Conservation (phyloP, 2,888 invertebrate species). For the Epistrophe eligans region DNA sequence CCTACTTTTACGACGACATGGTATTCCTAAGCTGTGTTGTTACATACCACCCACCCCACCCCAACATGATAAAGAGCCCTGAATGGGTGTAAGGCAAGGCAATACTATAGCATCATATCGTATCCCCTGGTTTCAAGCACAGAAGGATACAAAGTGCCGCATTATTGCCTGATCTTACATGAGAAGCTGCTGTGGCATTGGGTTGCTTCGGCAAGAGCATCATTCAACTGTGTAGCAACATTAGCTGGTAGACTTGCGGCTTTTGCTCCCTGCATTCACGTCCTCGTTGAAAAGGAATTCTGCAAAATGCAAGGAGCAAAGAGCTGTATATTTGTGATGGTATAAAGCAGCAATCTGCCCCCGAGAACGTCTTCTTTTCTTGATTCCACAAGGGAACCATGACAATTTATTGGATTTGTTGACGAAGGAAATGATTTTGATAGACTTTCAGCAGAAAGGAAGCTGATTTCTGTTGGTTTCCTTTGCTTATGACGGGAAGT, state of each 20-base stretch:
- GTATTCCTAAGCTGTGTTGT: constrained; percentile 42
- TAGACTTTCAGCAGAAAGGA: constrained; percentile 71
- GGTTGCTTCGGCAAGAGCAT: constrained; percentile 58
- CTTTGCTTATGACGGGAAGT: constrained; percentile 66
- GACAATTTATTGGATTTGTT: constrained; percentile 76
- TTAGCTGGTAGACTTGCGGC: constrained; percentile 74
- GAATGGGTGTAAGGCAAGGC: constrained; percentile 28
- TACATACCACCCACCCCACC: constrained; percentile 21
- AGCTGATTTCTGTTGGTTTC: constrained; percentile 63
- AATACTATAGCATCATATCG: constrained; percentile 2
- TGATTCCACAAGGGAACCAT: constrained; percentile 63
- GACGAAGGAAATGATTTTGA: constrained; percentile 76
- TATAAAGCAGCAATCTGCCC: constrained; percentile 49
- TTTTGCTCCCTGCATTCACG: constrained; percentile 58
- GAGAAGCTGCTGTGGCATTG: constrained; percentile 48
- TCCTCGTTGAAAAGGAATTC: constrained; percentile 16
- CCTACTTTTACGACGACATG: constrained; percentile 58
- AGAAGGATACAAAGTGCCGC: constrained; percentile 52
- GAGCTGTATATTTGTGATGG: constrained; percentile 9
- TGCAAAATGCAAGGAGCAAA: constrained; percentile 42
- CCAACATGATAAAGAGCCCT: constrained; percentile 52
- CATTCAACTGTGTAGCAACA: constrained; percentile 73
- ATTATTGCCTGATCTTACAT: constrained; percentile 68
- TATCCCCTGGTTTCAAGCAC: constrained; percentile 18
- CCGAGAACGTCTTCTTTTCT: constrained; percentile 27